A percentile compares a stretch with the other conserved stretches of the same genome.
phyloP scores from a whole-genome alignment of 1,140 invertebrate species.

The Agrypnia vestita region DNA sequence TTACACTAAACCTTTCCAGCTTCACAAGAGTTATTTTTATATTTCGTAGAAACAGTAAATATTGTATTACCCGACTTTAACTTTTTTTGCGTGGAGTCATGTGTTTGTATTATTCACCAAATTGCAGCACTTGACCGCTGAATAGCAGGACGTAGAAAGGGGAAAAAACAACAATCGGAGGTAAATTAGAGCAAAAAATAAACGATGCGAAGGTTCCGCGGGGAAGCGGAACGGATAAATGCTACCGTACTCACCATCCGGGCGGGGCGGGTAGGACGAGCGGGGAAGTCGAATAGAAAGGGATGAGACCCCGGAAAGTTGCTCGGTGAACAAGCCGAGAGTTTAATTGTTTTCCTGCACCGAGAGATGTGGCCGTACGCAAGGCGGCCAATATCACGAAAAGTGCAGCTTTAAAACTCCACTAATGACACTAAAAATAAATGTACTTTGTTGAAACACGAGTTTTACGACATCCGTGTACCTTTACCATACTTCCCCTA shows the following conservation, averaged over 20 bases:
- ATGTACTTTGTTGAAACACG: slow-evolving; percentile 37
- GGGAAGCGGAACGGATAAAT: not conserved
- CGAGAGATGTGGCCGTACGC: slow-evolving; percentile 57
- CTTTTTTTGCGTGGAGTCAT: too few relatives aligned
- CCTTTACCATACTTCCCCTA: slow-evolving; percentile 1
- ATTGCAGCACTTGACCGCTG: slow-evolving; percentile 54
- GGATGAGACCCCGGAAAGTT: slow-evolving; percentile 57
- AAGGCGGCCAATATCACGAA: slow-evolving; percentile 54
- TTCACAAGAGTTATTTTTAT: too few relatives aligned
- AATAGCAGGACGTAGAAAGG: slow-evolving; percentile 45
- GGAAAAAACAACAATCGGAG: slow-evolving; percentile 53
- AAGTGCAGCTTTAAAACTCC: slow-evolving; percentile 40
- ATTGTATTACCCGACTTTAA: too few relatives aligned
- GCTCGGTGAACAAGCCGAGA: slow-evolving; percentile 63
- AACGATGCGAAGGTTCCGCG: slow-evolving; percentile 5
- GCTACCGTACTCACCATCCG: not conserved
- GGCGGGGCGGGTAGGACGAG: slow-evolving; percentile 3
- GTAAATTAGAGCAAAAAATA: slow-evolving; percentile 52
- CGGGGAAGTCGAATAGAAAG: slow-evolving; percentile 36
- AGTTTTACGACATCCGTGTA: slow-evolving; percentile 17
- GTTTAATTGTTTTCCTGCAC: slow-evolving; percentile 68
- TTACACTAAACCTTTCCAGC: too few relatives aligned
- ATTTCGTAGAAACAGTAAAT: too few relatives aligned
- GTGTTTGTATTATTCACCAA: slow-evolving; percentile 45
- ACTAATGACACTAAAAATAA: slow-evolving; percentile 50